A percentile compares a stretch with the other conserved stretches of the same genome.
Evolutionary conservation across 2,888 invertebrate genomes (phyloP).

Genomic region (Cryptophagus acutangulus): DNA sequence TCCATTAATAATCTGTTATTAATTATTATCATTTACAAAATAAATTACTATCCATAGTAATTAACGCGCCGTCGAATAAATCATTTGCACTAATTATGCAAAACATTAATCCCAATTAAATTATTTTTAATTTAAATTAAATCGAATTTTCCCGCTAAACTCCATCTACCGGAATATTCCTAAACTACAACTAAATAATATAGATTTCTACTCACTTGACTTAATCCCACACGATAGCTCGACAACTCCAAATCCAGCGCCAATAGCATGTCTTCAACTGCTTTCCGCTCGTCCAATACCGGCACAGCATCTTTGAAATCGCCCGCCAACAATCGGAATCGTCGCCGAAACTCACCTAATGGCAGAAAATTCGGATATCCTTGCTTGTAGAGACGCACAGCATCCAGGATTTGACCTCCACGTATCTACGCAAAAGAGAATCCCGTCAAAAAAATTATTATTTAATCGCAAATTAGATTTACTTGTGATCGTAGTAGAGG

Average conservation of each 20-base stretch:
- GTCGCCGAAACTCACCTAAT: conserved; percentile 80
- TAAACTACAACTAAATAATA: too few species aligned
- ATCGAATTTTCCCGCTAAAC: too few species aligned
- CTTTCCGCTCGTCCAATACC: conserved; percentile 55
- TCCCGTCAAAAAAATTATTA: neutral
- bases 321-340: conserved; percentile 63
- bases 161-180: too few species aligned
- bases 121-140: too few species aligned
- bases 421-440: conserved; percentile 60
- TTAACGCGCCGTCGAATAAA: too few species aligned
- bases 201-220: conserved; percentile 67
- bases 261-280: conserved; percentile 79
- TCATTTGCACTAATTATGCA: too few species aligned
- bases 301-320: conserved; percentile 46
- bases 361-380: conserved; percentile 92
- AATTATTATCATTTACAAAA: too few species aligned
- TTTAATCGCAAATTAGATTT: conserved; percentile 20
- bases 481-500: conserved; percentile 85
- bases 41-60: too few species aligned
- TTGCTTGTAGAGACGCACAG: conserved; percentile 84
- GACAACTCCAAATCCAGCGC: conserved; percentile 79
- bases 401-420: conserved; percentile 84
- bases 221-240: conserved; percentile 84
- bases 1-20: too few species aligned
- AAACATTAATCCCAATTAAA: too few species aligned